Conservation (phyloP, 1,140 invertebrate species). For the Caenorhabditis remanei region DNA sequence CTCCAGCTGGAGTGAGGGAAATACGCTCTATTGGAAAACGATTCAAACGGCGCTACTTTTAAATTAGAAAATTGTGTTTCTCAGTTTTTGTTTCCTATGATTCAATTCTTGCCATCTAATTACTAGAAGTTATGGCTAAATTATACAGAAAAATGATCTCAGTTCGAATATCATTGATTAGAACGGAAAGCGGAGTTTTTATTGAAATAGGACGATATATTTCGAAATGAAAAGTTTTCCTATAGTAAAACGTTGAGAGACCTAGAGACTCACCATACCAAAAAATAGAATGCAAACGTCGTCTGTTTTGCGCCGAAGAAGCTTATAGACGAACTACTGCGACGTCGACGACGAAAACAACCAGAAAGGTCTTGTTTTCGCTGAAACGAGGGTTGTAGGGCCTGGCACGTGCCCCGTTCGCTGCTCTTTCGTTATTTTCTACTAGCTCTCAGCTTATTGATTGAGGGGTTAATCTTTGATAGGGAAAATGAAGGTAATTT, state of each 20-base stretch:
- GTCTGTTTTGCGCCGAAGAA: not conserved
- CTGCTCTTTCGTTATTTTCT: constrained; percentile 4
- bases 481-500: not conserved
- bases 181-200: too few species aligned
- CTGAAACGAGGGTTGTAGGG: not conserved
- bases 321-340: not conserved
- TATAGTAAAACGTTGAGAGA: not conserved
- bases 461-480: not conserved
- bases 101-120: too few species aligned
- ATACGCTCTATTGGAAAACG: not conserved
- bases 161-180: too few species aligned
- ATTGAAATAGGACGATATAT: not conserved
- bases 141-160: too few species aligned
- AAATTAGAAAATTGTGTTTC: not conserved
- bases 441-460: not conserved
- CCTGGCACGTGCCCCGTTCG: constrained; percentile 29
- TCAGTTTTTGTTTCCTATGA: not conserved
- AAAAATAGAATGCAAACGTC: not conserved
- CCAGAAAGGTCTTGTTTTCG: constrained; percentile 39
- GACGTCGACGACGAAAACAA: not conserved
- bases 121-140: too few species aligned
- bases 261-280: not conserved
- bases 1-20: not conserved
- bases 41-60: constrained; percentile 31
- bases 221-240: not conserved